phyloP scores from a whole-genome alignment of 2,888 invertebrate species.

The Leptodirus hochenwartii region DNA sequence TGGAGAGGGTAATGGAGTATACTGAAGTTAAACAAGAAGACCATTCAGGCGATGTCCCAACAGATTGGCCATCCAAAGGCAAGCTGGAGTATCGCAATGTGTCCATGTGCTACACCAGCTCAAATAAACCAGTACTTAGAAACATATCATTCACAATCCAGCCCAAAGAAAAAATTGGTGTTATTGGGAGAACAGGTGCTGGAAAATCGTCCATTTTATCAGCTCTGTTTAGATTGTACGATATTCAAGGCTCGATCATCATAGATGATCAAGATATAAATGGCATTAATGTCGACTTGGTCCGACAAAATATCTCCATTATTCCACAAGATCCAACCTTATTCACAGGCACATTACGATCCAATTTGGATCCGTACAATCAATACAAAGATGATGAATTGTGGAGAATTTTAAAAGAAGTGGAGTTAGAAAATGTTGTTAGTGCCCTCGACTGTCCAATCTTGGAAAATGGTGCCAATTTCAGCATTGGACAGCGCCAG shows the following conservation, averaged over 20 bases:
- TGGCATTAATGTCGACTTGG: constrained; percentile 47
- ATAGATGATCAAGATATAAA: constrained; percentile 51
- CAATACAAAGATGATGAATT: constrained; percentile 54
- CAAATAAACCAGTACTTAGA: constrained; percentile 51
- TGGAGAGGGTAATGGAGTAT: constrained; percentile 49
- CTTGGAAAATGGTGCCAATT: constrained; percentile 32
- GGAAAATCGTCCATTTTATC: constrained; percentile 53
- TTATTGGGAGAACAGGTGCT: constrained; percentile 60
- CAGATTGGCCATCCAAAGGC: constrained; percentile 50
- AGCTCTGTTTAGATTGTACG: constrained; percentile 57
- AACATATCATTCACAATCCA: constrained; percentile 42
- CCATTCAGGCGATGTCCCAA: constrained; percentile 24
- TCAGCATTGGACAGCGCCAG: constrained; percentile 33
- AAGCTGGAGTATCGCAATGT: constrained; percentile 42
- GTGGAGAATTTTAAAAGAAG: constrained; percentile 67
- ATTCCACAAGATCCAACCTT: constrained; percentile 73
- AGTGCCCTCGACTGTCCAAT: constrained; percentile 21
- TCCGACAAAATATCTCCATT: constrained; percentile 58
- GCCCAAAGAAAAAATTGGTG: constrained; percentile 47
- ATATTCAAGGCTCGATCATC: constrained; percentile 43
- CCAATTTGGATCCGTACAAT: constrained; percentile 74
- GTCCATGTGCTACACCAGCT: constrained; percentile 46
- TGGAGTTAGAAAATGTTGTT: constrained; percentile 46
- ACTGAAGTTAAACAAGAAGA: constrained; percentile 28
- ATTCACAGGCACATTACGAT: constrained; percentile 68